phyloP scores from a whole-genome alignment of 2,113 vertebrate species.

The Motacilla alba region DNA sequence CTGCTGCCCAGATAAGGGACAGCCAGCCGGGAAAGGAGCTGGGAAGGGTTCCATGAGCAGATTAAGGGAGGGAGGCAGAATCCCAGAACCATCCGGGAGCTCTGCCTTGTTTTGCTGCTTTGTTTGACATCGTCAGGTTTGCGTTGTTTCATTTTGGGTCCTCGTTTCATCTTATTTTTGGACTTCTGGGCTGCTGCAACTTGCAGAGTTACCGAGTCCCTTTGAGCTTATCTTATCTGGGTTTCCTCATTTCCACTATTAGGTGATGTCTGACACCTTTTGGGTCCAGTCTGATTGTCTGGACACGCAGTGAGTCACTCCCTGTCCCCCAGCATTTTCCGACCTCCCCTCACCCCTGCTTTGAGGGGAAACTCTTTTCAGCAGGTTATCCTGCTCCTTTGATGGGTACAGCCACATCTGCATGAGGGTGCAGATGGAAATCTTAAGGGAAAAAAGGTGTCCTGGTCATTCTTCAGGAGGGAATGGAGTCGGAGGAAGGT shows the following conservation, averaged over 20 bases:
- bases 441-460: neutral
- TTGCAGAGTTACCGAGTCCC: constrained; percentile 32
- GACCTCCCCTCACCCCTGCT: neutral
- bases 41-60: neutral
- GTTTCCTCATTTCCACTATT: constrained; percentile 71
- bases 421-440: neutral
- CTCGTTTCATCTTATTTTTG: neutral
- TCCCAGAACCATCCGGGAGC: neutral
- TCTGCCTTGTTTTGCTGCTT: neutral
- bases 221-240: constrained; percentile 68
- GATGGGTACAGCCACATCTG: neutral
- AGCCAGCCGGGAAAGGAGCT: neutral
- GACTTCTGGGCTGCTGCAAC: neutral
- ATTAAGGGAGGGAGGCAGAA: neutral
- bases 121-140: neutral
- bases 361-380: neutral
- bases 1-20: constrained; percentile 16
- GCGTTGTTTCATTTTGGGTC: neutral
- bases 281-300: constrained; percentile 54
- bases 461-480: neutral
- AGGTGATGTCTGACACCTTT: constrained; percentile 74
- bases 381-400: neutral
- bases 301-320: constrained; percentile 61
- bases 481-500: neutral
- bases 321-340: constrained; percentile 7